Percentiles rank a stretch among this genome's conserved stretches.
Evolutionary conservation across 2,113 vertebrate genomes (phyloP).

Genomic region (Struthidea cinerea): DNA sequence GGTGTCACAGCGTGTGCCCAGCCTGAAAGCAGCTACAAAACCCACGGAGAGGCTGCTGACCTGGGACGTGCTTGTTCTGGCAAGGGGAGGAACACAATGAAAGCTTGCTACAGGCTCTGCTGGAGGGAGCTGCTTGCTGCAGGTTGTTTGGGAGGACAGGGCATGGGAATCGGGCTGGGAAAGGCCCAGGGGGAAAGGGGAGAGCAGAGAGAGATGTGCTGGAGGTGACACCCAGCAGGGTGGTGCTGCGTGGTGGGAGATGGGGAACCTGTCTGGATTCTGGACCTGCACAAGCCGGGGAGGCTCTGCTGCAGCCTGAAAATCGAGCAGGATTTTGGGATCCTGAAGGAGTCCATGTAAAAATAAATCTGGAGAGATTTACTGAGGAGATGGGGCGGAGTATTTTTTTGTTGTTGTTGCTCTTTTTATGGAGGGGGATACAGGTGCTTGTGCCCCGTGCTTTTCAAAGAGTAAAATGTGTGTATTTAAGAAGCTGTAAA

Average conservation of each 20-base stretch:
- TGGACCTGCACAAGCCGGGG: neutral
- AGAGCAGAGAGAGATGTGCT: neutral
- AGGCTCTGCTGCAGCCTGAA: neutral
- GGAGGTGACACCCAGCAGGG: neutral
- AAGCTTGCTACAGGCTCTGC: neutral
- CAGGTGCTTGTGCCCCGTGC: fast-evolving
- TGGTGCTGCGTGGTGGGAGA: neutral
- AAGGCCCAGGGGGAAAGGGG: neutral
- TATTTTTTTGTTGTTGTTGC: neutral
- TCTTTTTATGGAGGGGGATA: neutral
- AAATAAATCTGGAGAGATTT: neutral
- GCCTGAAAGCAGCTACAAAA: neutral
- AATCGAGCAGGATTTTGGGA: neutral
- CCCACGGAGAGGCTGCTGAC: neutral
- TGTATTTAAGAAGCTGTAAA: neutral
- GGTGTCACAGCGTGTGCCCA: neutral
- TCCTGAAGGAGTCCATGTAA: neutral
- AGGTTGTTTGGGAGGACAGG: neutral
- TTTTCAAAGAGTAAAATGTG: neutral
- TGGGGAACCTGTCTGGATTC: neutral
- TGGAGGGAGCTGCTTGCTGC: neutral
- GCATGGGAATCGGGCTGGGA: neutral
- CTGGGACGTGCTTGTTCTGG: neutral
- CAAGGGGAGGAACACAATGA: neutral
- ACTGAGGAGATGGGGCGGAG: neutral